Evolutionary conservation across 2,113 vertebrate species (phyloP).

Genomic region (Ceratotherium simum): DNA sequence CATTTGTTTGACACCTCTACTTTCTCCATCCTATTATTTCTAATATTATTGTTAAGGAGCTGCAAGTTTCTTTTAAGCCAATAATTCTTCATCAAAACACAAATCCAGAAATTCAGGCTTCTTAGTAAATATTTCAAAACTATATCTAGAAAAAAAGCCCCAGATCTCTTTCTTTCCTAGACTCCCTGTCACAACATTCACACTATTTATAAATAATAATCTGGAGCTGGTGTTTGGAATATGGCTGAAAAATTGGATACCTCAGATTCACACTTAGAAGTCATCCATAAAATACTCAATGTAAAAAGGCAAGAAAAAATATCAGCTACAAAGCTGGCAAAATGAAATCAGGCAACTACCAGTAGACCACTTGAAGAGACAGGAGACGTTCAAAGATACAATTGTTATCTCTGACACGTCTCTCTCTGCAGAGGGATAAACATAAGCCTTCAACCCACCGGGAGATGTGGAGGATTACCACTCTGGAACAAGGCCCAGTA

Average conservation of each 20-base stretch:
- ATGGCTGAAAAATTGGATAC: neutral
- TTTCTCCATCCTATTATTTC: neutral
- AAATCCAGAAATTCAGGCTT: constrained; percentile 32
- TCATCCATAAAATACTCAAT: neutral
- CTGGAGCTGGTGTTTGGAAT: neutral
- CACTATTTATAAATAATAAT: constrained; percentile 11
- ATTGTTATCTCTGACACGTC: accelerated
- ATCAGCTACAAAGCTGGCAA: neutral
- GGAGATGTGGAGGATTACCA: neutral
- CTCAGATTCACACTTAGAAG: neutral
- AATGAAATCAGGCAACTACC: neutral
- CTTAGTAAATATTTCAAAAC: constrained; percentile 64
- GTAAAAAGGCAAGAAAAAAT: neutral
- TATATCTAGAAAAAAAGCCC: neutral
- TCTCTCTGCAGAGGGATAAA: neutral
- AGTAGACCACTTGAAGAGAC: neutral
- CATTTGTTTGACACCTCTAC: constrained; percentile 42
- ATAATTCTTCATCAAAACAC: constrained; percentile 34
- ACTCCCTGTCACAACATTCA: constrained; percentile 57
- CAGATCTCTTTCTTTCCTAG: neutral
- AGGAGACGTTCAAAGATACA: neutral
- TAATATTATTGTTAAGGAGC: constrained; percentile 55
- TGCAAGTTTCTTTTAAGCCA: neutral
- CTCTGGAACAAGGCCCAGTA: neutral
- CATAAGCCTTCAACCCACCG: neutral